Evolutionary conservation across 1,140 invertebrate genomes (phyloP), one percentile per base, ranked within the genome.

Genomic region (Drosophila parvula): DNA sequence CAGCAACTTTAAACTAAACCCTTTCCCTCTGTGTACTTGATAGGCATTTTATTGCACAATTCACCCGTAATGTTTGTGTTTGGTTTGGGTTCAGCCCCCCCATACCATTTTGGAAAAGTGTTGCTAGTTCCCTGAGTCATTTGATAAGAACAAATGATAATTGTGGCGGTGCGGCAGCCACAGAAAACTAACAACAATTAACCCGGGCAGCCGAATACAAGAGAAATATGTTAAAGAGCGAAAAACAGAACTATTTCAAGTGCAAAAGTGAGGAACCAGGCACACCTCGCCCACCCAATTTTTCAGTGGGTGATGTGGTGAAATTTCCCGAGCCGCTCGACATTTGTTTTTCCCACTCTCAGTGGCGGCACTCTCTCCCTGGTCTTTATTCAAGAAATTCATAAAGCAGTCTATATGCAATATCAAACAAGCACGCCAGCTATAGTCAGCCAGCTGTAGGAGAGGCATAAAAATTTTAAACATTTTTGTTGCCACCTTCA

Each of bases 101-200:
- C n/a, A n/a, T n/a, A n/a, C n/a, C n/a, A 2, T 55, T 38, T 44
- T 10, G 22, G 22, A 27, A 62, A 44, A 48, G 18, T 57, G 28
- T 70, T 63, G 63, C 59, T 36, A 30, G 36, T 69, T 74, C 63
- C 53, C 73, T 84, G 67, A 77, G 47, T 80, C 80, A 83, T 69
- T 78, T 81, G 81, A 84, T 84, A 84, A 85, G 81, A 68, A 73
- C 70, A 58, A 67, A 70, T 78, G 74, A 67, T 81, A 78, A 78
- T 74, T 59, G 44, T 56, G 44, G 60, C 60, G 34, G 22, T 22
- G 14, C 63, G 60, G 65, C 53, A 62, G 53, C 41, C 43, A 59
- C 30, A 41, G 22, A 27, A 51, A 63, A 51, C 32, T 40, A 22
- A 30, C 28, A 80, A 73, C 68, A 63, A 71, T 69, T 69, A 71